Evolutionary conservation across 2,888 invertebrate genomes (phyloP).

Genomic region (Cenopis cana): DNA sequence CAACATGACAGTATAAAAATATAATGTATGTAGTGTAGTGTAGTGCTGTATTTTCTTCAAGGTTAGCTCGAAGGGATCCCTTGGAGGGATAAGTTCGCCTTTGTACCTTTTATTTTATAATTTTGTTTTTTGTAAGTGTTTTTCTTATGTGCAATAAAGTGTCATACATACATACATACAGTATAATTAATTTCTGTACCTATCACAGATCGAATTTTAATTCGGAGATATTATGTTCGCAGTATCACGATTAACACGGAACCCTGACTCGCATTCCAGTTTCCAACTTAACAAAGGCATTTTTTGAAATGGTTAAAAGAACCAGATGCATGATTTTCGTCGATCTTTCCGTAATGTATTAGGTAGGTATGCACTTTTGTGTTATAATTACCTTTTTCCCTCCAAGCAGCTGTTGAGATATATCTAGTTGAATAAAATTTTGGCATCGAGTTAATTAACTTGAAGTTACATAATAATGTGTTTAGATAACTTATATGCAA

Average conservation of each 20-base stretch:
- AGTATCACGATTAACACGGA: background rate
- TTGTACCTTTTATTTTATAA: too few species aligned
- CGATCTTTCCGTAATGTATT: constrained; percentile 62
- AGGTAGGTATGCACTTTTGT: too few species aligned
- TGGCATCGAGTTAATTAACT: constrained; percentile 17
- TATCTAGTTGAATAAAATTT: constrained; percentile 56
- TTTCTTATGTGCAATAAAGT: too few species aligned
- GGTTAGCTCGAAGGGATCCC: too few species aligned
- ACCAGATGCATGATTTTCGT: constrained; percentile 79
- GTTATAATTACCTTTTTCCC: constrained; percentile 65
- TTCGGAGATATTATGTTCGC: background rate
- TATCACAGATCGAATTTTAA: background rate
- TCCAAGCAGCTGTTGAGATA: constrained; percentile 59
- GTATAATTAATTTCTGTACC: too few species aligned
- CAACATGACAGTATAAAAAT: too few species aligned
- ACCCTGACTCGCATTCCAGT: background rate
- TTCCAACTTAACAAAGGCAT: background rate
- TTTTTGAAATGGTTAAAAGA: constrained; percentile 39
- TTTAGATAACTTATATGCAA: background rate
- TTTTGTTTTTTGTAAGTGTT: too few species aligned
- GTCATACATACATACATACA: too few species aligned
- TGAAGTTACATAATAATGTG: background rate
- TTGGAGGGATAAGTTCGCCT: too few species aligned
- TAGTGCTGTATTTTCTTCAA: too few species aligned
- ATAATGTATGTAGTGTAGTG: too few species aligned